Conservation (phyloP, 2,888 invertebrate genomes). For the Rhodophaea formosa region DNA sequence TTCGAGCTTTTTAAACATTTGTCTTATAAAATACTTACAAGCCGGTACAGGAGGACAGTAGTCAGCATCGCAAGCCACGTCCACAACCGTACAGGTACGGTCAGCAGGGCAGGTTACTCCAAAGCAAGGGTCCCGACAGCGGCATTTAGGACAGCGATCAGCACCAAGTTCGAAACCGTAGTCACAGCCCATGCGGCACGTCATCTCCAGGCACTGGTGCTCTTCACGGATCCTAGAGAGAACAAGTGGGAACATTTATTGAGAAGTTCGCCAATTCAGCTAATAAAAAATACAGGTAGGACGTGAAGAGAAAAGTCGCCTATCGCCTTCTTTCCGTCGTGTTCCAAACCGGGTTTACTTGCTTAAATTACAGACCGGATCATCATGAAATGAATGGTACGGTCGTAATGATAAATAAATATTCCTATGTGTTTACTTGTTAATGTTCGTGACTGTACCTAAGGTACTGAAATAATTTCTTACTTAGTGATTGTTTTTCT, state of each 20-base stretch:
- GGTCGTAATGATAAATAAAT: no score
- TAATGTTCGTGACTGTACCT: no score
- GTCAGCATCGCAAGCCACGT: slow-evolving; percentile 91
- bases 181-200: slow-evolving; percentile 91
- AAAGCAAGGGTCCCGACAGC: slow-evolving; percentile 90
- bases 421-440: no score
- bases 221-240: slow-evolving; percentile 76
- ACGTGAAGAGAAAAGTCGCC: no score
- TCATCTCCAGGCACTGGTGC: slow-evolving; percentile 85
- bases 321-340: no score
- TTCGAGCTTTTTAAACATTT: no score
- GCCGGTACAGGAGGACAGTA: slow-evolving; percentile 93
- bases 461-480: neutral
- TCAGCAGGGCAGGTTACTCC: slow-evolving; percentile 84
- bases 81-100: slow-evolving; percentile 89
- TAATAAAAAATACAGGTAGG: no score
- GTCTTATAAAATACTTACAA: slow-evolving; percentile 70
- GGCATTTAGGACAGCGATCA: slow-evolving; percentile 88
- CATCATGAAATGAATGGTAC: no score
- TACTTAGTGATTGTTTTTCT: neutral
- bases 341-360: no score
- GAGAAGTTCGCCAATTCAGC: neutral
- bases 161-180: slow-evolving; percentile 89
- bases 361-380: no score
- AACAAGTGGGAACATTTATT: neutral